Evolutionary conservation across 2,113 vertebrate species (phyloP).

Genomic region (Otus sunia): DNA sequence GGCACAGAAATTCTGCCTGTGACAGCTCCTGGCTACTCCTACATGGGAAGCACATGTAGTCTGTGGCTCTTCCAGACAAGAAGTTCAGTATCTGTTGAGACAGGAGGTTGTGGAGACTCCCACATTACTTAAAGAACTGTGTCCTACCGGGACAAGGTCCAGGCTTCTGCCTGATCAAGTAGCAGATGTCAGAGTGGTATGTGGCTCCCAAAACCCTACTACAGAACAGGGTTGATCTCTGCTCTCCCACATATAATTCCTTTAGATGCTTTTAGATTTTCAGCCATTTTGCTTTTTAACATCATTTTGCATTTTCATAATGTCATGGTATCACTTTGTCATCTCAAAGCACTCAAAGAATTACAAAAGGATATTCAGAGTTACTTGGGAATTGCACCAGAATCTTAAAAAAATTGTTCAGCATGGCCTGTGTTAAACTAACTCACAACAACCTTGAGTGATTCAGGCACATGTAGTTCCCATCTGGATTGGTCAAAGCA

Average conservation of each 20-base stretch:
- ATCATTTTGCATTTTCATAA: not conserved
- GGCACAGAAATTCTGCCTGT: not conserved
- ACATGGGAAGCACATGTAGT: not conserved
- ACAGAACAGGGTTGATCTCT: not conserved
- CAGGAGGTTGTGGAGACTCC: not conserved
- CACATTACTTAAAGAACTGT: not conserved
- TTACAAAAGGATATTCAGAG: not conserved
- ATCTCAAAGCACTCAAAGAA: not conserved
- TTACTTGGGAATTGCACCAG: not conserved
- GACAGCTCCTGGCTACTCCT: not conserved
- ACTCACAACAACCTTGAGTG: not conserved
- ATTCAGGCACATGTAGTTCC: not conserved
- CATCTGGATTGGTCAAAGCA: not conserved
- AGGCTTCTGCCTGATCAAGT: not conserved
- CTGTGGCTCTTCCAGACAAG: not conserved
- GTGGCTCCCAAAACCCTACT: not conserved
- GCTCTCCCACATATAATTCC: not conserved
- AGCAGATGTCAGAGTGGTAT: rapidly evolving
- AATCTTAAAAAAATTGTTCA: not conserved
- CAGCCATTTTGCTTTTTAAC: not conserved
- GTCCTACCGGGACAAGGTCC: not conserved
- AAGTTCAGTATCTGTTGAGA: not conserved
- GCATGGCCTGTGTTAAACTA: not conserved
- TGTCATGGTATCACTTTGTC: not conserved
- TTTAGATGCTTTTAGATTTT: not conserved